Evolutionary conservation across 2,888 invertebrate species (phyloP), one percentile per base, ranked within the genome.

Genomic region (Agriopis leucophaearia): DNA sequence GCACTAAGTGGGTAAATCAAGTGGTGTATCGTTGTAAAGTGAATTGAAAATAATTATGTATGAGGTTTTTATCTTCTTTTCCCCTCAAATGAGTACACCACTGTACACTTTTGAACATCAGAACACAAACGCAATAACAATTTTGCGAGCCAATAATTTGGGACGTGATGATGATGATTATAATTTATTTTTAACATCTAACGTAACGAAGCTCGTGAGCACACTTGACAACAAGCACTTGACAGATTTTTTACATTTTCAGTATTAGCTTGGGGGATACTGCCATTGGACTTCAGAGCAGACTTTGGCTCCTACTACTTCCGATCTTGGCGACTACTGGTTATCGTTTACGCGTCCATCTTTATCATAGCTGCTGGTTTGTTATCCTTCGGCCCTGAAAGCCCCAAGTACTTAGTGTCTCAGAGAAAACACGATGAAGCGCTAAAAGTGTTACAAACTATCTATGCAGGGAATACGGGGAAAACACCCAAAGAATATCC

Each of bases 331-430:
- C 94, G 97, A 55, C 79, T 97, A 1, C 95, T 97, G 47, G 85
- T 96, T 0, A 92, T 96, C 0, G 69, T 96, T 0, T 95, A 97
- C 74, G 94, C 95, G 0, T 59, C 95, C 3, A 92, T 96, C 6
- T 95, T 96, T 74, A 72, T 96, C 0, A 62, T 96, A 8, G 81
- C 85, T 16, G 95, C 96, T 0, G 84, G 95, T 0, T 60, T 95
- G 0, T 88, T 96, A 68, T 84, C 94, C 0, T 88, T 93, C 1
- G 92, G 92, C 3, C 97, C 97, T 0, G 97, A 98, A 84, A 97
- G 97, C 77, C 97, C 98, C 0, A 97, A 97, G 81, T 98, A 95
- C 83, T 90, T 96, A 38, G 88, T 96, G 12, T 94, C 96, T 0
- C 95, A 96, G 76, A 96, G 96, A 0, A 92, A 92, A 74, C 85